Conservation (phyloP, 2,888 invertebrate genomes). For the Sphaerophoria taeniata region DNA sequence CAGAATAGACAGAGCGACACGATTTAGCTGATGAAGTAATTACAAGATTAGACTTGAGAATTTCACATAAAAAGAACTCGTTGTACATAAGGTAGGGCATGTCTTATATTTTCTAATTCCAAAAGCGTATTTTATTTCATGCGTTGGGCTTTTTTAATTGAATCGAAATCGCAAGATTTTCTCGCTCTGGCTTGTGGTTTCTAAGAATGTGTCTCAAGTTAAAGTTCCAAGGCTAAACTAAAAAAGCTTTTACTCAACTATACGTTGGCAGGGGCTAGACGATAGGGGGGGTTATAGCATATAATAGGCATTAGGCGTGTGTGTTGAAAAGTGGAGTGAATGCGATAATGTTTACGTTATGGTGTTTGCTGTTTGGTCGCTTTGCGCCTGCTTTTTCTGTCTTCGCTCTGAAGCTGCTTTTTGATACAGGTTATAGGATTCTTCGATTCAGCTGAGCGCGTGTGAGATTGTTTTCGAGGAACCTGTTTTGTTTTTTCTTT, state of each 20-base stretch:
- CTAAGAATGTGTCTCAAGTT: not conserved
- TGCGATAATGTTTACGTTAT: slow-evolving; percentile 43
- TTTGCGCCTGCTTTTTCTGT: no score
- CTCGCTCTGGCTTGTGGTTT: not conserved
- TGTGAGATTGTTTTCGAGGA: slow-evolving; percentile 33
- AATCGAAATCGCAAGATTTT: not conserved
- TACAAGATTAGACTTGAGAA: not conserved
- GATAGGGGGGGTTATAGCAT: no score
- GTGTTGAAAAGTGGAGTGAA: not conserved
- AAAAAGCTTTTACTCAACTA: slow-evolving; percentile 27
- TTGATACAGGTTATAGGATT: not conserved
- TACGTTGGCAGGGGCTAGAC: not conserved
- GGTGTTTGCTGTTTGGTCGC: slow-evolving; percentile 15
- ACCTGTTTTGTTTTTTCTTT: slow-evolving; percentile 25
- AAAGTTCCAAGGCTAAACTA: slow-evolving; percentile 20
- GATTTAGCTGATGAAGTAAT: not conserved
- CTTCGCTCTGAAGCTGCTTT: no score
- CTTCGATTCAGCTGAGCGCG: slow-evolving; percentile 38
- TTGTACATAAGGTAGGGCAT: no score
- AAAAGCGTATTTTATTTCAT: slow-evolving; percentile 1
- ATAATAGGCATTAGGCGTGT: not conserved
- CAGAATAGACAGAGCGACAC: no score
- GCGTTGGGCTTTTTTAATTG: slow-evolving; percentile 28
- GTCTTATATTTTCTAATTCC: slow-evolving; percentile 3
- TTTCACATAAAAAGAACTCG: not conserved